These are phyloP conservation scores for Xerus rutilus DNA, from an alignment of 2,797 vertebrate genomes.

Conservation along the genomic window DNA sequence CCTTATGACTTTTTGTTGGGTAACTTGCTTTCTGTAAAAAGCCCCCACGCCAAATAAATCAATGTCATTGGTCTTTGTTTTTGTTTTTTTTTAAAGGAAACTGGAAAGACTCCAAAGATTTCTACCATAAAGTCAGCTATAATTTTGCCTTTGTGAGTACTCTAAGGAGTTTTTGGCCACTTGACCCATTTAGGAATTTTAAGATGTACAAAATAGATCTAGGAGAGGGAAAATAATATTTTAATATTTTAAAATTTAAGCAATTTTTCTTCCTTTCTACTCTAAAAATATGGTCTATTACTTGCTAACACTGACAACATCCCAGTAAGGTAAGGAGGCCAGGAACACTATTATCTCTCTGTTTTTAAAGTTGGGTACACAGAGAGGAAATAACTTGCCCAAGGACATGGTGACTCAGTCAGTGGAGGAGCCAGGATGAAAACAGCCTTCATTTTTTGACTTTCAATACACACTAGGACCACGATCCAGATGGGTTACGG, in stretches of 20 bases:
- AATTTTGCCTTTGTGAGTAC: neutral
- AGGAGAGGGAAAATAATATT: conserved; percentile 23
- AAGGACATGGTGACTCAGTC: conserved; percentile 77
- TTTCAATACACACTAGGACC: conserved; percentile 73
- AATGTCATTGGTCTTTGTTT: conserved; percentile 44
- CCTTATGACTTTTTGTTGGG: neutral
- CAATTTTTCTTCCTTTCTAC: conserved; percentile 35
- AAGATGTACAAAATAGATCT: conserved; percentile 16
- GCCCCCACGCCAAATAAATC: neutral
- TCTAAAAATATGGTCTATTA: conserved; percentile 66
- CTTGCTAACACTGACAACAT: conserved; percentile 67
- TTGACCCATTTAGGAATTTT: conserved; percentile 50
- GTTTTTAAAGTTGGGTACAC: conserved; percentile 73
- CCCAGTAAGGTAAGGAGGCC: conserved; percentile 73
- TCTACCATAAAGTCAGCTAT: neutral
- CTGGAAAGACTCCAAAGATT: conserved; percentile 1
- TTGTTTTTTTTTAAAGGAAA: neutral
- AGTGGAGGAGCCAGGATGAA: conserved; percentile 57
- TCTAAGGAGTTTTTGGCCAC: neutral
- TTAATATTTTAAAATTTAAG: conserved; percentile 39
- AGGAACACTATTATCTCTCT: conserved; percentile 66
- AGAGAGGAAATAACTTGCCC: conserved; percentile 74
- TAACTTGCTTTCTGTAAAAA: conserved; percentile 40
- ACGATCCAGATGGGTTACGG: conserved; percentile 72
- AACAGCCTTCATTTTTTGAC: conserved; percentile 73